These are phyloP conservation scores for Eupithecia inturbata DNA, from an alignment of 2,888 invertebrate genomes.

Conservation along the genomic window DNA sequence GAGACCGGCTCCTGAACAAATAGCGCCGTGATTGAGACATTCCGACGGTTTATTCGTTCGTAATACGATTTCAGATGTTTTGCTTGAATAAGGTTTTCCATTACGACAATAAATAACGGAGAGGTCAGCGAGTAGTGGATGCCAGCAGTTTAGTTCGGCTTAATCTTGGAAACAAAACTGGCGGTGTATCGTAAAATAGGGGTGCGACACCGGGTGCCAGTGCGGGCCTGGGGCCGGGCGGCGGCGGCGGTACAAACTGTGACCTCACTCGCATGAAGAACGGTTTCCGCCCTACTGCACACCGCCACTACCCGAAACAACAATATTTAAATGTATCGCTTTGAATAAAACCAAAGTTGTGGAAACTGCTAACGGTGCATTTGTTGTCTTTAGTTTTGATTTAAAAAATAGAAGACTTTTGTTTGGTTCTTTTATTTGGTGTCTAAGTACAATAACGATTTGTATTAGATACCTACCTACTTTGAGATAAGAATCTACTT, in stretches of 20 bases:
- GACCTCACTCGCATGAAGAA: constrained; percentile 71
- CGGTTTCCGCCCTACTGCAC: constrained; percentile 58
- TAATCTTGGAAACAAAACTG: constrained; percentile 78
- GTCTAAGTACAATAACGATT: no score
- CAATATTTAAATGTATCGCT: constrained; percentile 39
- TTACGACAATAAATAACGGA: constrained; percentile 62
- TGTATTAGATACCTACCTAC: no score
- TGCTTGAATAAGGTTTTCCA: constrained; percentile 61
- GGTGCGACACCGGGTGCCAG: constrained; percentile 53
- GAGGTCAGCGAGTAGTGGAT: constrained; percentile 65
- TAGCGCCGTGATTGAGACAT: constrained; percentile 78
- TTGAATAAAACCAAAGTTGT: constrained; percentile 43
- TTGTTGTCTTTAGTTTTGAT: constrained; percentile 20
- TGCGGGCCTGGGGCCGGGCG: constrained; percentile 45
- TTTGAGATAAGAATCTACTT: no score
- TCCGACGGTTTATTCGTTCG: constrained; percentile 69
- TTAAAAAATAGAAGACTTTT: neutral
- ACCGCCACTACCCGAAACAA: constrained; percentile 52
- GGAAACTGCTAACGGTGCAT: constrained; percentile 39
- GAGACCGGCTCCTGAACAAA: constrained; percentile 78
- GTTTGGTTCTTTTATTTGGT: neutral
- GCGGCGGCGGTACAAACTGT: constrained; percentile 66
- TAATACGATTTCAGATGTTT: constrained; percentile 66
- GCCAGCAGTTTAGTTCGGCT: constrained; percentile 75
- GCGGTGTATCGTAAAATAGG: constrained; percentile 71